Percentiles rank a stretch among this genome's conserved stretches.
phyloP scores from a whole-genome alignment of 2,113 vertebrate species.

The Dasypus novemcinctus region DNA sequence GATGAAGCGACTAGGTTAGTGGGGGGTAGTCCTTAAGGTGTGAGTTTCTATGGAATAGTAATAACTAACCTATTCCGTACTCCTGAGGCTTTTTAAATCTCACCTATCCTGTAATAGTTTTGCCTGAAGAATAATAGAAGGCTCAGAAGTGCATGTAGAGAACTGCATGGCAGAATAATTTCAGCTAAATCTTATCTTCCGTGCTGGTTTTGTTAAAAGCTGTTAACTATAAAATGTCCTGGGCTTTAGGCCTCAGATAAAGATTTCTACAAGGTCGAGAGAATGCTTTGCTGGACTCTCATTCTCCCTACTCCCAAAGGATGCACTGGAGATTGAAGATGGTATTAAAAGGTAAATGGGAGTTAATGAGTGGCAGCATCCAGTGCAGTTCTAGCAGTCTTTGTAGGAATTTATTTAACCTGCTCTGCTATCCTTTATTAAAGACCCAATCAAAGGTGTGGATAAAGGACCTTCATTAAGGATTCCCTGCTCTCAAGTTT shows the following conservation, averaged over 20 bases:
- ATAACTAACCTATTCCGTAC: not conserved
- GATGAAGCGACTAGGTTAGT: not conserved
- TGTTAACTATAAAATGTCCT: not conserved
- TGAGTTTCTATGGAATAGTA: not conserved
- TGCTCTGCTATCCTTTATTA: not conserved
- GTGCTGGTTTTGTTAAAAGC: not conserved
- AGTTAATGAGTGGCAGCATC: not conserved
- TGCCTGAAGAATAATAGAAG: not conserved
- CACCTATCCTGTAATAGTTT: not conserved
- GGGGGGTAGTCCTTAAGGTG: not conserved
- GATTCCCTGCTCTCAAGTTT: not conserved
- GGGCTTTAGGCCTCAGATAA: not conserved
- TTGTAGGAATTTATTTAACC: slow-evolving; percentile 34
- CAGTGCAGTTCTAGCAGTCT: not conserved
- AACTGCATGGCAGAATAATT: not conserved
- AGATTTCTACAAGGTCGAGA: not conserved
- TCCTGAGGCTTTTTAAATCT: not conserved
- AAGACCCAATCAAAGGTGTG: not conserved
- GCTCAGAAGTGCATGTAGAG: not conserved
- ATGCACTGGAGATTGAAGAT: not conserved
- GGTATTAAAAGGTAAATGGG: not conserved
- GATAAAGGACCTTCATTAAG: not conserved
- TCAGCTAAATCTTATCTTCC: not conserved
- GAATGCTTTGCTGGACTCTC: not conserved
- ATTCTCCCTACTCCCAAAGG: not conserved